phyloP scores from a whole-genome alignment of 53 echinoderm and acorn worm species.

The Luidia sarsii region DNA sequence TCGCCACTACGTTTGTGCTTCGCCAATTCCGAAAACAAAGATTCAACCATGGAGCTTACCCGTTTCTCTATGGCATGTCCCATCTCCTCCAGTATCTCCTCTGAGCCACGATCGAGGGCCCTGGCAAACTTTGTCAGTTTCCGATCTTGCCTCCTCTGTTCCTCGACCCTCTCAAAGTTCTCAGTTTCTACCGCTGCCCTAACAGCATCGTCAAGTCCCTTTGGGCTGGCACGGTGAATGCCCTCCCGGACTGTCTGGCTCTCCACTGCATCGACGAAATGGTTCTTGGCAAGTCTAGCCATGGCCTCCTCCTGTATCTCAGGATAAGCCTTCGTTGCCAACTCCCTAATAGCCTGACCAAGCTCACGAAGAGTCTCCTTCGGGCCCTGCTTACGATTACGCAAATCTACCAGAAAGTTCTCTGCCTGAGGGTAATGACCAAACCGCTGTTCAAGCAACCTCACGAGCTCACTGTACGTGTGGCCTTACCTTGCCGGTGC shows the following conservation, averaged over 20 bases:
- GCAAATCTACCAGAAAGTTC: constrained; percentile 22
- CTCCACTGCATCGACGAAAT: constrained; percentile 22
- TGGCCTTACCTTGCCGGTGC: neutral
- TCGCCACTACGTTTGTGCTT: neutral
- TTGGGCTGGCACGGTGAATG: constrained; percentile 6
- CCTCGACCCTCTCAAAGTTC: neutral
- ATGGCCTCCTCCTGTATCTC: constrained; percentile 18
- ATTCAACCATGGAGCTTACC: neutral
- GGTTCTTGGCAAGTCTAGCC: constrained; percentile 24
- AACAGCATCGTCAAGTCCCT: neutral
- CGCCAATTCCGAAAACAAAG: neutral
- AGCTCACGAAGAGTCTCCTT: constrained; percentile 29
- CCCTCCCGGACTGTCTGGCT: constrained; percentile 18
- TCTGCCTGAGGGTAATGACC: constrained; percentile 14
- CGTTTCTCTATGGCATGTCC: neutral
- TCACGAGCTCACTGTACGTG: neutral
- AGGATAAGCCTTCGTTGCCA: constrained; percentile 28
- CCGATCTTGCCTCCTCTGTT: neutral
- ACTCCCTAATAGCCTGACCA: constrained; percentile 20
- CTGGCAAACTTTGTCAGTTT: neutral
- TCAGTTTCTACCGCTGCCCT: constrained; percentile 12
- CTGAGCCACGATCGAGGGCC: constrained; percentile 13
- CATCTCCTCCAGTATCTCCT: neutral
- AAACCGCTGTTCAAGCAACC: constrained; percentile 5
- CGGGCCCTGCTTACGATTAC: constrained; percentile 23